Base-by-base conservation (phyloP, 2,113 vertebrate species). In the Dasypus novemcinctus region DNA sequence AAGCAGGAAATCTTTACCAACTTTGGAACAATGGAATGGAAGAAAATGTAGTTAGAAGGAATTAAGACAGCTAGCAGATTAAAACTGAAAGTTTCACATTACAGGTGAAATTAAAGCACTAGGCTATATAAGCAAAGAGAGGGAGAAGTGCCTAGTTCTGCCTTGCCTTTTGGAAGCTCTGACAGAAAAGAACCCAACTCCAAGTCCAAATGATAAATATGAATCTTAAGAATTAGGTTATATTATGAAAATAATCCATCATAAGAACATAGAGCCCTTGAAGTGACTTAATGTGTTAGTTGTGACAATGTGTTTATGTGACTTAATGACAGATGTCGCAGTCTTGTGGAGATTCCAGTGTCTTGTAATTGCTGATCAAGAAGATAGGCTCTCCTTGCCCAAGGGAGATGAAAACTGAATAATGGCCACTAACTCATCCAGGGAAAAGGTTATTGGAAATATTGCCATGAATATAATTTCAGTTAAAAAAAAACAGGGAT, bases 321-420 rank as follows among this genome's bases (percentile, higher is more conserved):
- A 79, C 81, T 93, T 88, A 93, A 71, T 96, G 92, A 83, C 84
- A 91, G 46, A 93, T 92, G 79, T 84, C 89, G 91, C 23, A 59
- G 41, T 64, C 61, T 93, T 46, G 59, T 83, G 43, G 81, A 84
- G 87, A 84, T 90, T 90, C 88, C 85, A 57, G 69, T 95, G 68
- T 59, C 81, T 81, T 64, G 1, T 88, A 90, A 94, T 72, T 95
- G 87, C 87, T 92, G 66, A 90, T 92, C 23, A 92, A 84, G 82
- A 95, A 95, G 95, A 90, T 57, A 68, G 88, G 68, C 69, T 95
- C 84, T 93, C 69, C 72, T 46, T 95, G 72, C 81, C 85, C 54
- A 69, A 57, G 71, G 66, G 85, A 90, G 64, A 74, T 78, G 80
- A 95, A 83, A 94, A 72, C 76, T 49, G 87, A 97, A 18, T 83